These are phyloP conservation scores for Ramphastos sulfuratus DNA, from an alignment of 2,113 vertebrate species.

Conservation along the genomic window DNA sequence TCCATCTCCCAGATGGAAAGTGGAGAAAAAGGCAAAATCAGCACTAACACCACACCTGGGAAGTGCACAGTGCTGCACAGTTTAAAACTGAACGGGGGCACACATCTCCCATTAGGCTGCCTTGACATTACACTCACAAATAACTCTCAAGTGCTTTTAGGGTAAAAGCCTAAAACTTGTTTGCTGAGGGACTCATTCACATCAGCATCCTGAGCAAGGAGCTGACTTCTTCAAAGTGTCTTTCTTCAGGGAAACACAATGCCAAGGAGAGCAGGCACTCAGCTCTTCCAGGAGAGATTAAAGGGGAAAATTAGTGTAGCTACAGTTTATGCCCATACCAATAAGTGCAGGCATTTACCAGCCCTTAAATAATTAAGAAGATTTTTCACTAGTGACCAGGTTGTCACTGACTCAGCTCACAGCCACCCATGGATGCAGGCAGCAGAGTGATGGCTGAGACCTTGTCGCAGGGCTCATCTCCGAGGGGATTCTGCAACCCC, in stretches of 20 bases:
- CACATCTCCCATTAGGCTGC: not conserved
- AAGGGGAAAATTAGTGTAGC: conserved; percentile 66
- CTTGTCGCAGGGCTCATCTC: not conserved
- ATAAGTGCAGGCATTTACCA: conserved; percentile 51
- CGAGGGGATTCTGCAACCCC: not conserved
- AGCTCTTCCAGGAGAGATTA: conserved; percentile 55
- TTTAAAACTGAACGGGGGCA: not conserved
- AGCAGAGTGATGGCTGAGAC: not conserved
- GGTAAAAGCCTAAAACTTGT: conserved; percentile 63
- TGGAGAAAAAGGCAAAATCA: not conserved
- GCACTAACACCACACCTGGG: not conserved
- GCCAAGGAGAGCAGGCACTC: conserved; percentile 53
- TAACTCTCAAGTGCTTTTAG: conserved; percentile 46
- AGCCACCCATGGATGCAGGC: not conserved
- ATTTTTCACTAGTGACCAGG: conserved; percentile 63
- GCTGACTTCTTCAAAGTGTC: conserved; percentile 49
- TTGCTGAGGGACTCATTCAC: conserved; percentile 42
- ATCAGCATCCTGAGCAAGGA: conserved; percentile 11
- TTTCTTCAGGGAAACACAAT: conserved; percentile 60
- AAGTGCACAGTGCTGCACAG: not conserved
- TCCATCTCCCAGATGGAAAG: conserved; percentile 21
- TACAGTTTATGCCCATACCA: conserved; percentile 53
- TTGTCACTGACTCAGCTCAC: not conserved
- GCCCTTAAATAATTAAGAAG: conserved; percentile 63
- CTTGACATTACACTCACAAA: conserved; percentile 40